Conservation (phyloP, 2,113 vertebrate genomes). For the Falcunculus frontatus region DNA sequence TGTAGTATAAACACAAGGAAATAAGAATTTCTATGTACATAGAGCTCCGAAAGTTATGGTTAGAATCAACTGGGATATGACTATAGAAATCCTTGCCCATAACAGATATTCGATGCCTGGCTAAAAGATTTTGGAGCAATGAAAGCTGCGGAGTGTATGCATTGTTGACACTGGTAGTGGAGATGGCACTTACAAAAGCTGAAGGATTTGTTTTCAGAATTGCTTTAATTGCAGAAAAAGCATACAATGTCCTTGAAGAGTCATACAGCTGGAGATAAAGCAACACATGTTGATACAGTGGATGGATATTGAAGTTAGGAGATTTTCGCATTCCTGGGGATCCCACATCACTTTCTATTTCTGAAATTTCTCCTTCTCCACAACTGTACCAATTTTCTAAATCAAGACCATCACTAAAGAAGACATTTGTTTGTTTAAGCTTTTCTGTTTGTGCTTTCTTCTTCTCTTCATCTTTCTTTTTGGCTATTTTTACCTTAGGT, state of each 20-base stretch:
- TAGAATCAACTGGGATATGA: slow-evolving; percentile 92
- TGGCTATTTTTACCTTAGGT: slow-evolving; percentile 90
- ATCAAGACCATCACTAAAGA: slow-evolving; percentile 95
- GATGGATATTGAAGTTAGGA: slow-evolving; percentile 89
- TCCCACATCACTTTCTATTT: slow-evolving; percentile 94
- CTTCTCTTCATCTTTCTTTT: slow-evolving; percentile 89
- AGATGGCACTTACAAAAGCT: slow-evolving; percentile 94
- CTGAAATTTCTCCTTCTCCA: slow-evolving; percentile 96
- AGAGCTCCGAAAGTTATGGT: slow-evolving; percentile 93
- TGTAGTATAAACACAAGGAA: slow-evolving; percentile 92
- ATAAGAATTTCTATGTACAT: slow-evolving; percentile 99
- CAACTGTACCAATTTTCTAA: slow-evolving; percentile 99
- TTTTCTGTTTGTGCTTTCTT: slow-evolving; percentile 86
- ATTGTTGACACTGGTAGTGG: slow-evolving; percentile 96
- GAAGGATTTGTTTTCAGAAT: slow-evolving; percentile 90
- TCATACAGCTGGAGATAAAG: slow-evolving; percentile 97
- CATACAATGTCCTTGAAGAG: slow-evolving; percentile 92
- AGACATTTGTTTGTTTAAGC: slow-evolving; percentile 84
- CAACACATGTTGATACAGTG: slow-evolving; percentile 94
- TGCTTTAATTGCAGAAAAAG: slow-evolving; percentile 90
- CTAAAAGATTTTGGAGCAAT: slow-evolving; percentile 92
- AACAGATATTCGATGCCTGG: slow-evolving; percentile 94
- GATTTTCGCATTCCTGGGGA: slow-evolving; percentile 85
- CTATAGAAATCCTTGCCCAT: slow-evolving; percentile 99
- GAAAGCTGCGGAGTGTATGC: slow-evolving; percentile 95